These are phyloP conservation scores for Eremobia ochroleuca DNA, from an alignment of 2,888 invertebrate species.

Conservation along the genomic window DNA sequence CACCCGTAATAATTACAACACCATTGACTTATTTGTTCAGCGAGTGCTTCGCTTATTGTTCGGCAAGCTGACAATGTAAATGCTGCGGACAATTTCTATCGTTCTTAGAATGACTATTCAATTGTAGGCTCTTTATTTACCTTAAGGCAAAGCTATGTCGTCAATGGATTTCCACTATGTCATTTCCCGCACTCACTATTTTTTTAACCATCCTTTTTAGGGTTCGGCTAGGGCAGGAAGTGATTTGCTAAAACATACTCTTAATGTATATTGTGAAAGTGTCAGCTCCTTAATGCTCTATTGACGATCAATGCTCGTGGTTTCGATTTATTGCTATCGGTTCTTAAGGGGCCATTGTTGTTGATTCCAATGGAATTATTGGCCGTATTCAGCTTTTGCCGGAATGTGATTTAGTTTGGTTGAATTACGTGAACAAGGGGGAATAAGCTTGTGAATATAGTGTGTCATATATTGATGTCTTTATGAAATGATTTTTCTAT, in stretches of 20 bases:
- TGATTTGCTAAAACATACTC: conserved; percentile 90
- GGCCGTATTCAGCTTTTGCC: conserved; percentile 76
- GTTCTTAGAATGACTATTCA: conserved; percentile 86
- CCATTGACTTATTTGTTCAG: conserved; percentile 79
- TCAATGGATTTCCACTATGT: conserved; percentile 85
- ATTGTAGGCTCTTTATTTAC: conserved; percentile 87
- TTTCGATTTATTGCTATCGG: conserved; percentile 87
- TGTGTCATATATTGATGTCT: conserved; percentile 49
- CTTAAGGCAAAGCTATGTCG: conserved; percentile 76
- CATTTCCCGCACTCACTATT: conserved; percentile 89
- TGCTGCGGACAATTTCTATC: conserved; percentile 61
- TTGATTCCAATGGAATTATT: conserved; percentile 84
- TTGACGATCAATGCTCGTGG: conserved; percentile 85
- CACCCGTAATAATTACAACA: conserved; percentile 79
- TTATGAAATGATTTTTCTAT: conserved; percentile 21
- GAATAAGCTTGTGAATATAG: conserved; percentile 59
- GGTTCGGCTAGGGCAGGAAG: conserved; percentile 82
- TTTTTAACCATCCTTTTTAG: conserved; percentile 83
- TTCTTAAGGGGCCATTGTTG: conserved; percentile 86
- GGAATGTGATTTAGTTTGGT: conserved; percentile 79
- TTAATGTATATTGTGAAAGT: conserved; percentile 89
- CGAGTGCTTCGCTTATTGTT: conserved; percentile 77
- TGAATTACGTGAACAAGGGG: conserved; percentile 72
- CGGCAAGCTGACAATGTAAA: conserved; percentile 77
- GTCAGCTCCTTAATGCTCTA: conserved; percentile 87